Evolutionary conservation across 2,113 vertebrate genomes (phyloP).

Genomic region (Datnioides undecimradiatus): DNA sequence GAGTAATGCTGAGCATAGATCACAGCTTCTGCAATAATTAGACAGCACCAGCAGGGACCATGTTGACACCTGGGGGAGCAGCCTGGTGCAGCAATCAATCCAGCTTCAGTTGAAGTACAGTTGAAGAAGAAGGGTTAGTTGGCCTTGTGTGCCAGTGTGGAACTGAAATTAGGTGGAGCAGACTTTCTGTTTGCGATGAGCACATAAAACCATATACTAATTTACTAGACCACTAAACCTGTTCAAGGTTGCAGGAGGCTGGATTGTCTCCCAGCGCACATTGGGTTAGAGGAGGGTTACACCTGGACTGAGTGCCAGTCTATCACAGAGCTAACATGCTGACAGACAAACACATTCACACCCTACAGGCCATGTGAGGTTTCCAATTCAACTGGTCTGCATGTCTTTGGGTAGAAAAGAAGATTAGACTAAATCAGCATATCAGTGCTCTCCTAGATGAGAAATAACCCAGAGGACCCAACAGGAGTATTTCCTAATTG

Average conservation of each 20-base stretch:
- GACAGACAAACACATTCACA: slow-evolving; percentile 32
- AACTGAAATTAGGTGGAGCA: neutral
- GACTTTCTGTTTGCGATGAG: neutral
- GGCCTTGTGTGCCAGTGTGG: neutral
- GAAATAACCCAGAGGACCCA: neutral
- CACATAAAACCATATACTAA: slow-evolving; percentile 26
- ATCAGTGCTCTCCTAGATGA: neutral
- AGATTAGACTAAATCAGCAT: slow-evolving; percentile 1
- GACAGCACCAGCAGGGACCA: slow-evolving; percentile 47
- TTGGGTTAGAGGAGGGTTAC: neutral
- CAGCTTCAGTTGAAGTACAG: slow-evolving; percentile 39
- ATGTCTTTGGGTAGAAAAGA: slow-evolving; percentile 2
- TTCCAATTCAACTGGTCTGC: neutral
- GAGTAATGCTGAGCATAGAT: slow-evolving; percentile 62
- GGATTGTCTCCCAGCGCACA: neutral
- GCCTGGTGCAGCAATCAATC: slow-evolving; percentile 56
- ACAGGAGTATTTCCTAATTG: neutral
- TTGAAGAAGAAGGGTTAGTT: slow-evolving; percentile 15
- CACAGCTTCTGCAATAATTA: slow-evolving; percentile 69
- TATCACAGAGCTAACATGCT: neutral
- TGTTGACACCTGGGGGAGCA: slow-evolving; percentile 53
- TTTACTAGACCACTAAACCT: slow-evolving; percentile 9
- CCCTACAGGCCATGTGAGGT: neutral
- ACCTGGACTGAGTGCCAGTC: neutral
- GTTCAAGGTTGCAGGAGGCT: neutral